Conservation (phyloP, 2,888 invertebrate species). For the Unio pictorum region DNA sequence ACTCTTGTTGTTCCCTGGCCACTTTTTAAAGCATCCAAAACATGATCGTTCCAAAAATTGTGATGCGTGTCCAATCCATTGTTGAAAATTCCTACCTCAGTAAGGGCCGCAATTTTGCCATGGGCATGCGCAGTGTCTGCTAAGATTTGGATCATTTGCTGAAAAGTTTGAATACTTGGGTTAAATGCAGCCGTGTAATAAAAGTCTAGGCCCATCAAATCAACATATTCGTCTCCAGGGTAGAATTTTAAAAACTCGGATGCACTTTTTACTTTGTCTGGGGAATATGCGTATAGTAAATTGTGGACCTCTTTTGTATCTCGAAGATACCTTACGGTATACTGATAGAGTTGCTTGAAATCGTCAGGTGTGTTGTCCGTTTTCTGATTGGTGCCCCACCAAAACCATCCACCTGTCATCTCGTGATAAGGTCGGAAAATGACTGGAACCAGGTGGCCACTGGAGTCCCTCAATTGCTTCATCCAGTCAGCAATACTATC, state of each 20-base stretch:
- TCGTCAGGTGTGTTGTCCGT: constrained; percentile 22
- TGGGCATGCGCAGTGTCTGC: constrained; percentile 17
- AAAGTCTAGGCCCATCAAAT: constrained; percentile 27
- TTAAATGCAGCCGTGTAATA: constrained; percentile 18
- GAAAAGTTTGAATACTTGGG: constrained; percentile 5
- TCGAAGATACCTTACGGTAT: constrained; percentile 23
- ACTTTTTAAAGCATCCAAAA: constrained; percentile 16
- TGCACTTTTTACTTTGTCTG: constrained; percentile 17
- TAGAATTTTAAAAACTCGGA: constrained; percentile 24
- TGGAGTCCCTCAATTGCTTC: constrained; percentile 15
- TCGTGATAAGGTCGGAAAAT: constrained; percentile 37
- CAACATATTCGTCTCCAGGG: constrained; percentile 31
- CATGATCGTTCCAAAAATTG: constrained; percentile 25
- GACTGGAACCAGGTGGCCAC: constrained; percentile 22
- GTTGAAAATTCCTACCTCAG: constrained; percentile 23
- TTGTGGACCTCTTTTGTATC: constrained; percentile 30
- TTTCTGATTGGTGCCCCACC: constrained; percentile 28
- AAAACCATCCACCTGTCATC: constrained; percentile 40
- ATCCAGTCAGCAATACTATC: constrained; percentile 23
- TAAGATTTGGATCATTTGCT: constrained; percentile 11
- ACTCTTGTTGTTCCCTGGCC: constrained; percentile 12
- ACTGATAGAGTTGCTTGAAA: constrained; percentile 22
- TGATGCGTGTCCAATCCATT: constrained; percentile 18
- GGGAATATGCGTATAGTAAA: constrained; percentile 28
- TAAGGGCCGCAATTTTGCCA: constrained; percentile 29